Percentiles rank a stretch among this genome's conserved stretches.
Conservation (phyloP, 2,888 invertebrate species). For the Dioctria linearis region DNA sequence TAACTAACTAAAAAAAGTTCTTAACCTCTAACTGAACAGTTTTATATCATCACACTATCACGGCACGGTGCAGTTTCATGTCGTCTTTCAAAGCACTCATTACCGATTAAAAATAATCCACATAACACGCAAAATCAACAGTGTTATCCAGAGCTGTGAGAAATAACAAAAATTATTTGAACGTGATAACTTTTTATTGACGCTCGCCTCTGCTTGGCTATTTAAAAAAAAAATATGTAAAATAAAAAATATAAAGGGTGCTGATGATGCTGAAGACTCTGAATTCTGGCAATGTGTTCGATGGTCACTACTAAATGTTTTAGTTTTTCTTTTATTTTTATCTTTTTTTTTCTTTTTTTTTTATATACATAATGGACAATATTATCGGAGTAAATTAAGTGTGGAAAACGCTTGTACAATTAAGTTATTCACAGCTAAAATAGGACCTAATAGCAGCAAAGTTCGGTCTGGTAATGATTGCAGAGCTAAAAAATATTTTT, state of each 20-base stretch:
- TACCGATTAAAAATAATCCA: neutral
- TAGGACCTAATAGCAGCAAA: neutral
- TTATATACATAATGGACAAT: too few relatives aligned
- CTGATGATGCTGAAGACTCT: neutral
- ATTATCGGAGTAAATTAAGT: slow-evolving; percentile 26
- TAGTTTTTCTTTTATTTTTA: neutral
- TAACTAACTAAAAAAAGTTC: neutral
- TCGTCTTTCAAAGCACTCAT: neutral
- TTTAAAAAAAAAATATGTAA: neutral
- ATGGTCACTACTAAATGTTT: neutral
- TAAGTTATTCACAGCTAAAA: slow-evolving; percentile 35
- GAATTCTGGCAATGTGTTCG: neutral
- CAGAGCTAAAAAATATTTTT: too few relatives aligned
- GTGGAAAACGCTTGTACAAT: slow-evolving; percentile 21
- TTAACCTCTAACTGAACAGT: neutral
- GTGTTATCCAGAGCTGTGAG: slow-evolving; percentile 30
- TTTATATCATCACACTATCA: slow-evolving; percentile 26
- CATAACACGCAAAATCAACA: slow-evolving; percentile 4
- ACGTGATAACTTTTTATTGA: slow-evolving; percentile 17
- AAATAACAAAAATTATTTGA: slow-evolving; percentile 33
- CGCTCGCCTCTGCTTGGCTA: neutral
- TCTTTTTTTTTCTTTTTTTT: neutral
- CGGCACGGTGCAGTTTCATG: neutral
- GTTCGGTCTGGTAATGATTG: too few relatives aligned
- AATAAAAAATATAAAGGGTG: neutral